Evolutionary conservation across 2,888 invertebrate species (phyloP), one percentile per base, ranked within the genome.

Genomic region (Aelia acuminata): DNA sequence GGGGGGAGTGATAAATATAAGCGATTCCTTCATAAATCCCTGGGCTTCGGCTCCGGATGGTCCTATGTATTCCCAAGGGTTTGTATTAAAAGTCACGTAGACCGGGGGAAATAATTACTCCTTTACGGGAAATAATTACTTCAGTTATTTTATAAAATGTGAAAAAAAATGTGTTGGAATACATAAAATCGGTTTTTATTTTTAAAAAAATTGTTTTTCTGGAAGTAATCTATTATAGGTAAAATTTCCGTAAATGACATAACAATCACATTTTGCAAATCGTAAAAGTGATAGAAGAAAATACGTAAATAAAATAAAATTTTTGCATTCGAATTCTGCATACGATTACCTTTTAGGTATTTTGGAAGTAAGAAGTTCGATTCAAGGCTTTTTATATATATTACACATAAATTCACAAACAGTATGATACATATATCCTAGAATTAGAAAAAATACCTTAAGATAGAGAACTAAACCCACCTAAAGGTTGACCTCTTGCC

Each of bases 21-120:
- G 20, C 35, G 39, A 85, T 85, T 50, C 50, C 85, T 50, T 50
- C 85, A 85, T 85, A 85, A 85, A 85, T 85, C 50, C 85, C 3
- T 5, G n/a, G n/a, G 20, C 18, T 7, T 35, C 31, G 53, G 35
- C 18, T 35, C 49, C 53, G 50, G 85, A 18, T 85, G 53, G 47
- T 20, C 85, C 47, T 22, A 53, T 85, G 47, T 85, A 85, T 85
- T 85, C 85, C 48, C 85, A 53, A 13, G 48, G 35, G 49, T 48
- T 50, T 53, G 50, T 85, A 85, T 85, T 85, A 85, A 85, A 85
- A 85, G 85, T 85, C 85, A 85, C 85, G 85, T 85, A 20, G 18
- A 26, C 84, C 31, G 26, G 15, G 10, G 84, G 26, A 31, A 57
- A 57, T 57, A 57, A 7, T n/a, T 57, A 26, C 57, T 2, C 8